Evolutionary conservation across 2,113 vertebrate species (phyloP).

Genomic region (Enhydra lutris): DNA sequence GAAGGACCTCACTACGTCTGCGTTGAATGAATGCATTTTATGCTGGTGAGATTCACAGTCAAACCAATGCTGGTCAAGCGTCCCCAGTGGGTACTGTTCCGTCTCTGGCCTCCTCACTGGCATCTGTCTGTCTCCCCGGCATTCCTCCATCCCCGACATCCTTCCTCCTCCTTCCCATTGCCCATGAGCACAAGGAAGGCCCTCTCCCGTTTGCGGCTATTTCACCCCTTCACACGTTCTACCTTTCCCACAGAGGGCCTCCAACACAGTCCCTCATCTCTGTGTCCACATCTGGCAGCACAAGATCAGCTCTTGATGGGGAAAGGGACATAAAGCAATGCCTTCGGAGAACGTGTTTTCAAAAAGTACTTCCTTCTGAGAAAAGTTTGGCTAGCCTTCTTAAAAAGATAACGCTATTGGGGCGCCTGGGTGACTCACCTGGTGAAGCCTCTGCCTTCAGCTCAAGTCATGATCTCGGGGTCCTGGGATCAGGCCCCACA

Average conservation of each 20-base stretch:
- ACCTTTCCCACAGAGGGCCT: neutral
- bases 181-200: neutral
- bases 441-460: neutral
- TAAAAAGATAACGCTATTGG: neutral
- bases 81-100: neutral
- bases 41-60: neutral
- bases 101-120: neutral
- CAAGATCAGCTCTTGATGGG: neutral
- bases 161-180: neutral
- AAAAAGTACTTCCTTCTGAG: conserved; percentile 4
- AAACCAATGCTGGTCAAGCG: neutral
- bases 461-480: neutral
- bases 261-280: neutral
- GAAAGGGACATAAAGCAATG: neutral
- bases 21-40: neutral
- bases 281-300: neutral
- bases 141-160: neutral
- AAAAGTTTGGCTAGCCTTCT: neutral
- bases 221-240: neutral
- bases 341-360: conserved; percentile 10
- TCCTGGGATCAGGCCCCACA: neutral
- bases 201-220: neutral
- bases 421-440: neutral
- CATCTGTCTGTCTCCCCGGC: neutral
- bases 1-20: neutral